Evolutionary conservation across 2,888 invertebrate species (phyloP).

Genomic region (Eristalis arbustorum): DNA sequence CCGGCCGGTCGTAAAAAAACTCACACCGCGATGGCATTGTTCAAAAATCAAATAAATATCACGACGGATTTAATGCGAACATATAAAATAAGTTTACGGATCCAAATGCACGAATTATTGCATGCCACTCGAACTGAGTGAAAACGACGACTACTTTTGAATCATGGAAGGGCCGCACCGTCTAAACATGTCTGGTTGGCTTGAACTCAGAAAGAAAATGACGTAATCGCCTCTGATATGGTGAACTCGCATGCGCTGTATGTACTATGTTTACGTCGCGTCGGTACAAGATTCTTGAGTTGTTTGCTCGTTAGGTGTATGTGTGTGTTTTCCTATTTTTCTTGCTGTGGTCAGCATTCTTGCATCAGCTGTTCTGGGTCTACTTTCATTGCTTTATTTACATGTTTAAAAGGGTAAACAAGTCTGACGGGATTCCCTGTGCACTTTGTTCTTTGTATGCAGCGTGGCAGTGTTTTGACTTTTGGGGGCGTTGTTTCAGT

Average conservation of each 20-base stretch:
- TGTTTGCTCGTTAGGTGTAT: too few species aligned
- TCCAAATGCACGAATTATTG: background rate
- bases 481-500: too few species aligned
- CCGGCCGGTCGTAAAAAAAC: constrained; percentile 55
- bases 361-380: too few species aligned
- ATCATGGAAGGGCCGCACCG: background rate
- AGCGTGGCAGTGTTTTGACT: too few species aligned
- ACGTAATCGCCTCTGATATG: background rate
- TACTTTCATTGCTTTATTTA: too few species aligned
- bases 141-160: background rate
- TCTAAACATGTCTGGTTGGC: background rate
- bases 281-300: too few species aligned
- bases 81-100: background rate
- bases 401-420: too few species aligned
- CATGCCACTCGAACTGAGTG: background rate
- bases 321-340: too few species aligned
- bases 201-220: background rate
- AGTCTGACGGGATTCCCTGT: too few species aligned
- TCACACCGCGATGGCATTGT: constrained; percentile 52
- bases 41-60: background rate
- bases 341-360: too few species aligned
- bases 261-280: background rate
- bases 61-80: background rate
- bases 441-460: too few species aligned
- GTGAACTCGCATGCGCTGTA: background rate